Base-by-base conservation (phyloP, 2,797 vertebrate species). In the Helostoma temminkii region DNA sequence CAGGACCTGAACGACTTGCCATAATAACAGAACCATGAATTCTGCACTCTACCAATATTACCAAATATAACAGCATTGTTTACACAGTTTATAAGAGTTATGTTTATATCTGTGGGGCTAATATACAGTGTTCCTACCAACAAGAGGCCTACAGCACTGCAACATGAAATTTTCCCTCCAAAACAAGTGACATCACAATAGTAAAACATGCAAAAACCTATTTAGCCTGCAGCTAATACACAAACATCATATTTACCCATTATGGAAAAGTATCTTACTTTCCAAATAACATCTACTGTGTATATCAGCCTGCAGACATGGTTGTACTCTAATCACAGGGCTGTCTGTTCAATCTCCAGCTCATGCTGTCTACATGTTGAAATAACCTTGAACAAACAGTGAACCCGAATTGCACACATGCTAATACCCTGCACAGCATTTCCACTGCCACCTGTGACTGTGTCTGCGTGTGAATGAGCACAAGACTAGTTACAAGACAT, bases 191-290 rank as follows among this genome's bases (percentile, higher is more conserved):
- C 21, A 50, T 43, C 61, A 50, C 71, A 68, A 62, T 2, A 37
- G 62, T 54, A 71, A 74, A 77, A 55, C 41, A 53, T 36, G 41
- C 49, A 60, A 66, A 66, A 60, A 39, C 10, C 24, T 42, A 34
- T 21, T 43, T 24, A 21, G 9, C 30, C 36, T 54, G 41, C 4
- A 47, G 49, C 54, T 21, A 41, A 57, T 26, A 67, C 28, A 59
- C 21, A 71, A 66, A 71, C 52, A 21, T 24, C 26, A 43, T 42
- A 42, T 56, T 37, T 8, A 46, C 7, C 26, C 48, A 28, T 24
- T 34, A 18, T 66, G 50, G 32, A 66, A 65, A 74, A 52, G 19
- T 18, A 25, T 48, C 9, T 34, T n/a, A 41, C 49, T 42, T 55
- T 5, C 22, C 3, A 42, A 46, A 21, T 18, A 65, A 47, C 19